These are phyloP conservation scores for Idaea aversata DNA, from an alignment of 2,888 invertebrate species.

Conservation along the genomic window DNA sequence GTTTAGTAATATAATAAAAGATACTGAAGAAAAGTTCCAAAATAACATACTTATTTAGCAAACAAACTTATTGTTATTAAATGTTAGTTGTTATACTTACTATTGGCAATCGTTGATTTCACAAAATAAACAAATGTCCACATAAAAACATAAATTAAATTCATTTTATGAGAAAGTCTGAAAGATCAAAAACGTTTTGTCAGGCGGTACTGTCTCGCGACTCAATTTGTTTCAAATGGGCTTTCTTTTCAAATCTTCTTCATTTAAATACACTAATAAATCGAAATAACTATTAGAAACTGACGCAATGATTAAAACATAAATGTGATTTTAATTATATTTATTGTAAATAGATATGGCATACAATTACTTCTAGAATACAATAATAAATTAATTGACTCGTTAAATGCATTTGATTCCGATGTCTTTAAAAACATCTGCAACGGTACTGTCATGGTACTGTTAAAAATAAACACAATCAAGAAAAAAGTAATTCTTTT, in stretches of 20 bases:
- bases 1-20: too few species aligned
- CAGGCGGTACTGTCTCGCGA: background rate
- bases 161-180: background rate
- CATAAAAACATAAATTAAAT: background rate
- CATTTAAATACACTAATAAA: slow-evolving; percentile 4
- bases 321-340: slow-evolving; percentile 30
- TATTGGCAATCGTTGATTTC: background rate
- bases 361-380: background rate
- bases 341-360: slow-evolving; percentile 2
- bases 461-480: too few species aligned
- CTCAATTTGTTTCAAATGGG: background rate
- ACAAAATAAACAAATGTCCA: background rate
- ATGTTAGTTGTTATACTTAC: too few species aligned
- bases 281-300: slow-evolving; percentile 8
- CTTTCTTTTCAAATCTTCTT: background rate
- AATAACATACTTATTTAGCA: too few species aligned
- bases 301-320: slow-evolving; percentile 7
- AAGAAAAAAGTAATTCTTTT: background rate
- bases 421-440: background rate
- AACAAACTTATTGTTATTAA: too few species aligned
- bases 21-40: too few species aligned
- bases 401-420: background rate
- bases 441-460: background rate
- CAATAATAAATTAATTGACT: background rate
- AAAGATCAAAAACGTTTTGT: background rate